Conservation (phyloP, 2,113 vertebrate species). For the Oreochromis tanganicae region DNA sequence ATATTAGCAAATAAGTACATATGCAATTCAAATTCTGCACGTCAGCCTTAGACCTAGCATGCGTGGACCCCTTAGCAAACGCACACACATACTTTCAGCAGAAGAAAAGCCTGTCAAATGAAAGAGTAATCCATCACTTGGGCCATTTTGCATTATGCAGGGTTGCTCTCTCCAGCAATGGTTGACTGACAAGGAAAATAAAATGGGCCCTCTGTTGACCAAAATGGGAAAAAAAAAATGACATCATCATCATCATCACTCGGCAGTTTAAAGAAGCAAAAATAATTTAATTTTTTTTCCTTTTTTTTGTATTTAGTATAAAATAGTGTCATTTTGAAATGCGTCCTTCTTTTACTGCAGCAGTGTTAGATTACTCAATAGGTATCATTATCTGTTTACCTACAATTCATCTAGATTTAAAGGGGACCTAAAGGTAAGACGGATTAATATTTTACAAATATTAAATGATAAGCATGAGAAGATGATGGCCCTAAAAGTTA, state of each 20-base stretch:
- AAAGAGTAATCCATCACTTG: constrained; percentile 75
- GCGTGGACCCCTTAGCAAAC: background rate
- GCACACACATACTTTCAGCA: constrained; percentile 38
- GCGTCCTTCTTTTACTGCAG: background rate
- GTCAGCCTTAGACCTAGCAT: constrained; percentile 4
- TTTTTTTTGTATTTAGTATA: background rate
- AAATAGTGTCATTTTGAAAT: background rate
- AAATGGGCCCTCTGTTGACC: constrained; percentile 57
- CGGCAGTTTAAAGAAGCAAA: background rate
- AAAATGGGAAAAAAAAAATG: background rate
- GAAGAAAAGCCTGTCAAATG: constrained; percentile 68
- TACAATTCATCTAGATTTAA: background rate
- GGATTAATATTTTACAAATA: background rate
- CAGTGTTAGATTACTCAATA: background rate
- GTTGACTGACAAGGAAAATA: constrained; percentile 68
- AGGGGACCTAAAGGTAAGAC: background rate
- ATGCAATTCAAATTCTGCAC: background rate
- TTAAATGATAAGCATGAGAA: background rate
- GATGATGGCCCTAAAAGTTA: background rate
- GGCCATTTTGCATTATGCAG: constrained; percentile 65
- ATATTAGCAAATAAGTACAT: background rate
- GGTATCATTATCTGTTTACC: background rate
- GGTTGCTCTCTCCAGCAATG: constrained; percentile 64
- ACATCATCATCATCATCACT: constrained; percentile 7
- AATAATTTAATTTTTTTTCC: background rate